Evolutionary conservation across 2,797 vertebrate genomes (phyloP).

Genomic region (Peromyscus eremicus): DNA sequence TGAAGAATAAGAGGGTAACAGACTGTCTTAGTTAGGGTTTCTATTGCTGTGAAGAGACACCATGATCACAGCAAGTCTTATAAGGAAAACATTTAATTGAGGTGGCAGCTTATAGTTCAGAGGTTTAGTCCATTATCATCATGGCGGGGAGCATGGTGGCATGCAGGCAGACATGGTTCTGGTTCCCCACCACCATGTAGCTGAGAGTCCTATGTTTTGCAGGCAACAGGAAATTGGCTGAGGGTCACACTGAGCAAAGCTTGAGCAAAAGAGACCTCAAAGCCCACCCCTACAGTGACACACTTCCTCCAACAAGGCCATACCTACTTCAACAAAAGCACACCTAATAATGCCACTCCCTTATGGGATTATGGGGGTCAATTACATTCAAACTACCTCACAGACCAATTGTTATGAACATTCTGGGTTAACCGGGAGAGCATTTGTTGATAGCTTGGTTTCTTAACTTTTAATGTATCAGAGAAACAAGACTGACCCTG

Average conservation of each 20-base stretch:
- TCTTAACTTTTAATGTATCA: not conserved
- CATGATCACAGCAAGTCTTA: not conserved
- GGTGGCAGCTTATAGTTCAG: not conserved
- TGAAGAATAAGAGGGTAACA: not conserved
- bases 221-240: not conserved
- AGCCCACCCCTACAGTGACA: not conserved
- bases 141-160: not conserved
- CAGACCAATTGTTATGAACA: not conserved
- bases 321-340: not conserved
- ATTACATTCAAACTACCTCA: not conserved
- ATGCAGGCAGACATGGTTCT: not conserved
- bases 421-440: not conserved
- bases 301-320: not conserved
- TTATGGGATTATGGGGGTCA: not conserved
- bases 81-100: not conserved
- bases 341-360: not conserved
- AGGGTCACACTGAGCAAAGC: not conserved
- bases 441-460: constrained; percentile 29
- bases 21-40: not conserved
- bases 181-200: not conserved
- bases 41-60: not conserved
- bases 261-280: not conserved
- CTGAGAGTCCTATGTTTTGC: not conserved
- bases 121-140: not conserved
- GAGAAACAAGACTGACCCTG: constrained; percentile 25